Evolutionary conservation across 1,140 invertebrate genomes (phyloP).

Genomic region (Lethocerus indicus): DNA sequence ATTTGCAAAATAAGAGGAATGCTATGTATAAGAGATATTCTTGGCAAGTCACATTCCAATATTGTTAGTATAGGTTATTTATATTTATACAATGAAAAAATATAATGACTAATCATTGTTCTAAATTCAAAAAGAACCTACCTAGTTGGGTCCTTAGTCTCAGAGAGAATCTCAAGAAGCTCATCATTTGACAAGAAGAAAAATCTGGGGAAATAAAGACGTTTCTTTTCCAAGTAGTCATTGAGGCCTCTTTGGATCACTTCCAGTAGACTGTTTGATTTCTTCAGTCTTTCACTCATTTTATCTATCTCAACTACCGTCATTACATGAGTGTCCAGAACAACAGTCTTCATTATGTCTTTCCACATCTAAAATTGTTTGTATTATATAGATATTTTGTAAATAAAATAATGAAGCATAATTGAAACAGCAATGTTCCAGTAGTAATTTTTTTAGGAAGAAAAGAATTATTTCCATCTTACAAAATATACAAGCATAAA

Average conservation of each 20-base stretch:
- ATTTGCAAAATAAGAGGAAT: neutral
- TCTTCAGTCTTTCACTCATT: slow-evolving; percentile 78
- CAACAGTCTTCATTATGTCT: slow-evolving; percentile 81
- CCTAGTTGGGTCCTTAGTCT: slow-evolving; percentile 91
- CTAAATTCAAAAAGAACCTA: slow-evolving; percentile 21
- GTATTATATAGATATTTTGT: no score
- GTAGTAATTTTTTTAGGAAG: no score
- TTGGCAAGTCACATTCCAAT: no score
- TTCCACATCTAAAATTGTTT: slow-evolving; percentile 68
- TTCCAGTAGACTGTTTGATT: slow-evolving; percentile 73
- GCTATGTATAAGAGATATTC: neutral
- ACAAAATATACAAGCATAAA: no score
- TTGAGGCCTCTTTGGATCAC: slow-evolving; percentile 85
- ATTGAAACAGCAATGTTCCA: no score
- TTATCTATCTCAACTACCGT: slow-evolving; percentile 79
- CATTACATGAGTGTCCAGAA: slow-evolving; percentile 62
- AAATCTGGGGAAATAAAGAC: slow-evolving; percentile 86
- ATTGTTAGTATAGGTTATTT: neutral
- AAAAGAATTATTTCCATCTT: no score
- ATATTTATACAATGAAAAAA: neutral
- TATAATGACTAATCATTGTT: neutral
- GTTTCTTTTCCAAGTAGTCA: slow-evolving; percentile 89
- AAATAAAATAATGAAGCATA: no score
- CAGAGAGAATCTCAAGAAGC: slow-evolving; percentile 85
- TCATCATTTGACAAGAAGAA: slow-evolving; percentile 97